Percentiles rank a stretch among this genome's conserved stretches.
These are phyloP conservation scores for Apaloderma vittatum DNA, from an alignment of 2,113 vertebrate genomes.

Conservation along the genomic window DNA sequence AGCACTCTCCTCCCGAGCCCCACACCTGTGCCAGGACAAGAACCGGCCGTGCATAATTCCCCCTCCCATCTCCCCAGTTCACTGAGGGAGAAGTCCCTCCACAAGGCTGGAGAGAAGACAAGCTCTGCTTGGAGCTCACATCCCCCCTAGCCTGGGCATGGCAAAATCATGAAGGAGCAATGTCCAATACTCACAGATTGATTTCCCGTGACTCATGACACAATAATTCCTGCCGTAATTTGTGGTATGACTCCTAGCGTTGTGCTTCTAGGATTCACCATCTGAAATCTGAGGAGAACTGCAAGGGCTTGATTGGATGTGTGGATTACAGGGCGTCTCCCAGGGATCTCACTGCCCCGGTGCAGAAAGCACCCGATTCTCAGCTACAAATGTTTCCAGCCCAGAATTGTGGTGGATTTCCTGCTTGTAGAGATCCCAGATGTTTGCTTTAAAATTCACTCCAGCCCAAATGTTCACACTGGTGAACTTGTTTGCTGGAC, in stretches of 20 bases:
- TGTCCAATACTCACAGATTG: slow-evolving; percentile 24
- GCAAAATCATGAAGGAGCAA: background rate
- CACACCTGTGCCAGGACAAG: background rate
- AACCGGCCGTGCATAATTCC: background rate
- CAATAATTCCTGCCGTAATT: slow-evolving; percentile 3
- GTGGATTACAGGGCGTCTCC: background rate
- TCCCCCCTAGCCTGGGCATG: background rate
- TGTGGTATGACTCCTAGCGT: background rate
- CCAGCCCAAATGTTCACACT: background rate
- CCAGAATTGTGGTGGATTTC: background rate
- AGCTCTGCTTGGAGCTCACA: background rate
- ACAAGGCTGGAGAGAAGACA: accelerated
- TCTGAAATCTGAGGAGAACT: slow-evolving; percentile 40
- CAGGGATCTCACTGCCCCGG: background rate
- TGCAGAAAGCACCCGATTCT: background rate
- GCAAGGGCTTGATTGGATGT: background rate
- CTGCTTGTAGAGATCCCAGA: slow-evolving; percentile 46
- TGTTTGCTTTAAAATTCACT: slow-evolving; percentile 49
- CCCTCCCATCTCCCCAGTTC: accelerated
- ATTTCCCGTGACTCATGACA: slow-evolving; percentile 39
- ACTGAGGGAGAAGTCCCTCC: background rate
- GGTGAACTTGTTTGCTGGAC: background rate
- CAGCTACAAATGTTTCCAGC: background rate
- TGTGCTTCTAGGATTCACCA: slow-evolving; percentile 43
- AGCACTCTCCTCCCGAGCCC: background rate